Evolutionary conservation across 2,888 invertebrate genomes (phyloP).

Genomic region (Epinotia ramella): DNA sequence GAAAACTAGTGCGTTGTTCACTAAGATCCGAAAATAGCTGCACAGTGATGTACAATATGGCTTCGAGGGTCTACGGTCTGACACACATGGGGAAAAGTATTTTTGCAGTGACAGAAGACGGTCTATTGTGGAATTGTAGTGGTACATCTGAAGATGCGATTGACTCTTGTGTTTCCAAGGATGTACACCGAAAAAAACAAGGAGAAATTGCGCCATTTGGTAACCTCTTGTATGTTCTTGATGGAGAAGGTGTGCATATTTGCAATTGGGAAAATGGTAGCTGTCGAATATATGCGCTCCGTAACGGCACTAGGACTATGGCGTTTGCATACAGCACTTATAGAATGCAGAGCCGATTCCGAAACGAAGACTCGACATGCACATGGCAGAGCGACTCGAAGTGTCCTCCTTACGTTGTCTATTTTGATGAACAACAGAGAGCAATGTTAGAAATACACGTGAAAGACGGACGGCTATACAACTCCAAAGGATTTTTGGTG

Average conservation of each 20-base stretch:
- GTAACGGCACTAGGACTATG: background rate
- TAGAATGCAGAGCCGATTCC: slow-evolving; percentile 3
- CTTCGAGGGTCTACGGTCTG: background rate
- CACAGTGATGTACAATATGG: background rate
- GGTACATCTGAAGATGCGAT: background rate
- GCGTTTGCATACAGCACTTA: slow-evolving; percentile 3
- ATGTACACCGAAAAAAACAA: background rate
- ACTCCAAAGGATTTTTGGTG: background rate
- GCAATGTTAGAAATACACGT: background rate
- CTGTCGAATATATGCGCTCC: background rate
- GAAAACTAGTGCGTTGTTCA: background rate
- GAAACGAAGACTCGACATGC: background rate
- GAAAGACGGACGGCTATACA: background rate
- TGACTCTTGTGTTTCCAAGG: background rate
- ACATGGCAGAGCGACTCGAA: background rate
- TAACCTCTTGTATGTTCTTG: background rate
- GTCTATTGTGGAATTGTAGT: slow-evolving; percentile 6
- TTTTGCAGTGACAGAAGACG: background rate
- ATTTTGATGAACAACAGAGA: background rate
- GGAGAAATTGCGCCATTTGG: background rate
- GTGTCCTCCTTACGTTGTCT: background rate
- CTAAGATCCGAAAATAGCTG: background rate
- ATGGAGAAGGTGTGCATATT: background rate
- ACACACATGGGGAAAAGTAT: background rate
- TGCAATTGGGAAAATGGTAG: background rate